Evolutionary conservation across 2,888 invertebrate genomes (phyloP), one percentile per base, ranked within the genome.

Genomic region (Branchipolynoe longqiensis): DNA sequence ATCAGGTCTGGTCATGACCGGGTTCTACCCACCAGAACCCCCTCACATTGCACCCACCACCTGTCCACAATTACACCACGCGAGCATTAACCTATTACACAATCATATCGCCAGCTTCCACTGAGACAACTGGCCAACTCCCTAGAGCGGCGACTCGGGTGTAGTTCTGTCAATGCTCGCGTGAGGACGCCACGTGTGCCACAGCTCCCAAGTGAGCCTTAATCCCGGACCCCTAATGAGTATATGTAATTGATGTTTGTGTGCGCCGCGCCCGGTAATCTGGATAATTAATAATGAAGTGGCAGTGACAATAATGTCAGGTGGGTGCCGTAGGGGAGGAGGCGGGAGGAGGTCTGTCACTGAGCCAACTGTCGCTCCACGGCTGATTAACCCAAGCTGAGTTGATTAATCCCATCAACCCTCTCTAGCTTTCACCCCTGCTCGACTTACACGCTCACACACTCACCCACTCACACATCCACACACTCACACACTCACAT

Each of bases 271-370:
- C 69, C 69, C 33, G 78, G 41, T 78, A 78, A 78, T 78, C 78
- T 48, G 78, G 48, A 78, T 78, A 54, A 78, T 78, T 78, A 78
- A 78, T 78, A 78, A 78, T 78, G 41, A 54, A 78, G 41, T 78
- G 78, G 31, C 31, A 78, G 78, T 78, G 78, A 78, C 78, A 78
- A 78, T 78, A 78, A 78, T 41, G 78, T 41, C 54, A 41, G 78
- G 38, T 78, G 28, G 48, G 78, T 22, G 31, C 3, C 4, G 74
- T 28, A 31, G 33, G 28, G 62, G 62, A 62, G 62, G 38, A 22
- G 69, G 69, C 6, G 69, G 62, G 69, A 22, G 69, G 36, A 1
- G 38, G 69, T 48, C 28, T 78, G 78, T 78, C 78, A 54, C 78
- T 22, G 78, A 4, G 78, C 78, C 78, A 78, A 78, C 78, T 78